Conservation (phyloP, 35 echinoderm and acorn worm species). For the Apostichopus californicus region DNA sequence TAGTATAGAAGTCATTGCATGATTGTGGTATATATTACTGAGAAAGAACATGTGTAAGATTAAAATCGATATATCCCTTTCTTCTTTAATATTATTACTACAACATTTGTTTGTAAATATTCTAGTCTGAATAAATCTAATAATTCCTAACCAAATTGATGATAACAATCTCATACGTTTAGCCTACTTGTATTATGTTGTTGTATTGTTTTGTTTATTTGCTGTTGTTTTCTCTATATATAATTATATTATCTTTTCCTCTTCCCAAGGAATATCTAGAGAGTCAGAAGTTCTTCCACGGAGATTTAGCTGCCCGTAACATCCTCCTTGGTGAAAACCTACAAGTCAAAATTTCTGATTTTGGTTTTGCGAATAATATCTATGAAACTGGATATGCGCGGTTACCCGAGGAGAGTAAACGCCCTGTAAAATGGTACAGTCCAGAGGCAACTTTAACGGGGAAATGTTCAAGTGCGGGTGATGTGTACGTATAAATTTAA, state of each 20-base stretch:
- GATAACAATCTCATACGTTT: too few relatives aligned
- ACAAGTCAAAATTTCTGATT: conserved; percentile 57
- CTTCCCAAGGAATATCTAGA: conserved; percentile 45
- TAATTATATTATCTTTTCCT: not conserved
- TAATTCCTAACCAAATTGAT: too few relatives aligned
- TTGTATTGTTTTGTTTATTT: not conserved
- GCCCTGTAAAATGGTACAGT: conserved; percentile 51
- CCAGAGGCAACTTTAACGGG: conserved; percentile 39
- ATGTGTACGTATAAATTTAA: conserved; percentile 43
- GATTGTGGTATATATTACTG: too few relatives aligned
- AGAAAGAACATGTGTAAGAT: too few relatives aligned
- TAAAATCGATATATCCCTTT: too few relatives aligned
- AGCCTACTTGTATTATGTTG: too few relatives aligned
- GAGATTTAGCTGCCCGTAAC: conserved; percentile 59
- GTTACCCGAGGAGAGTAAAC: not conserved
- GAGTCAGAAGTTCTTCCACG: conserved; percentile 10
- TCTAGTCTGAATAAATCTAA: too few relatives aligned
- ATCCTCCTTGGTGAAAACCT: conserved; percentile 31
- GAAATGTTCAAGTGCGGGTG: conserved; percentile 32
- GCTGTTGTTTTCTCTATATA: not conserved
- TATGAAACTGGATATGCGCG: not conserved
- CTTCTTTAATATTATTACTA: too few relatives aligned
- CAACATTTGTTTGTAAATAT: too few relatives aligned
- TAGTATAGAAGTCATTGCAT: too few relatives aligned
- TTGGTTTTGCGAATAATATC: conserved; percentile 48